phyloP scores from a whole-genome alignment of 2,888 invertebrate genomes.

The Caprella mutica region DNA sequence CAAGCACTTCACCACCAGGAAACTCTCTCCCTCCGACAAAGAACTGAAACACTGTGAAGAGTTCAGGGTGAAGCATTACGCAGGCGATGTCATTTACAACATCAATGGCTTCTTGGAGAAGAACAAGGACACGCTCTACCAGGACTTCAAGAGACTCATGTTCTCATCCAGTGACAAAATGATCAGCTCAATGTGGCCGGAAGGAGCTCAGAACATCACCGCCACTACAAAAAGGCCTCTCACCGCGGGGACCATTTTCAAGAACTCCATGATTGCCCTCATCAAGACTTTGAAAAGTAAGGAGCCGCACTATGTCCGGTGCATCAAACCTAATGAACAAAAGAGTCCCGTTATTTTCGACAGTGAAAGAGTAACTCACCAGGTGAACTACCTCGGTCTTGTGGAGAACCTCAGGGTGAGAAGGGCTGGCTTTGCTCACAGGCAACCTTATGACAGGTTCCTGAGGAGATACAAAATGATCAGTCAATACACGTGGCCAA shows the following conservation, averaged over 20 bases:
- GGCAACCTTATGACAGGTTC: slow-evolving; percentile 86
- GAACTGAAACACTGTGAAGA: slow-evolving; percentile 63
- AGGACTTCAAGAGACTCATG: slow-evolving; percentile 87
- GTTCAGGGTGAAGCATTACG: slow-evolving; percentile 84
- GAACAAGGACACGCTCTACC: slow-evolving; percentile 91
- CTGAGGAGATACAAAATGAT: slow-evolving; percentile 92
- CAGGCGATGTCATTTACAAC: slow-evolving; percentile 88
- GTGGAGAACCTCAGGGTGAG: slow-evolving; percentile 92
- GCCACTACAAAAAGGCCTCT: slow-evolving; percentile 89
- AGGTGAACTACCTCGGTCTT: slow-evolving; percentile 65
- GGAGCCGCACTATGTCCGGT: slow-evolving; percentile 93
- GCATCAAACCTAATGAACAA: slow-evolving; percentile 91
- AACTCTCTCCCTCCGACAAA: slow-evolving; percentile 69
- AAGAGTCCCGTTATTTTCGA: slow-evolving; percentile 81
- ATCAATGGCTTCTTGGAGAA: slow-evolving; percentile 89
- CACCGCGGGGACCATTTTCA: slow-evolving; percentile 88
- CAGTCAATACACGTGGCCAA: slow-evolving; percentile 92
- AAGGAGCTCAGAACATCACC: slow-evolving; percentile 78
- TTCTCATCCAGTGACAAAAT: slow-evolving; percentile 68
- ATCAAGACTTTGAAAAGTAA: slow-evolving; percentile 78
- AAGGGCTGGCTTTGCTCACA: slow-evolving; percentile 91
- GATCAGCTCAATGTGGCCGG: slow-evolving; percentile 87
- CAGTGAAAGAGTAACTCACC: slow-evolving; percentile 55
- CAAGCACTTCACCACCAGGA: slow-evolving; percentile 80
- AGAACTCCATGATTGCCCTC: slow-evolving; percentile 82